Base-by-base conservation (phyloP, 1,140 invertebrate species). In the Chlorops oryzae region DNA sequence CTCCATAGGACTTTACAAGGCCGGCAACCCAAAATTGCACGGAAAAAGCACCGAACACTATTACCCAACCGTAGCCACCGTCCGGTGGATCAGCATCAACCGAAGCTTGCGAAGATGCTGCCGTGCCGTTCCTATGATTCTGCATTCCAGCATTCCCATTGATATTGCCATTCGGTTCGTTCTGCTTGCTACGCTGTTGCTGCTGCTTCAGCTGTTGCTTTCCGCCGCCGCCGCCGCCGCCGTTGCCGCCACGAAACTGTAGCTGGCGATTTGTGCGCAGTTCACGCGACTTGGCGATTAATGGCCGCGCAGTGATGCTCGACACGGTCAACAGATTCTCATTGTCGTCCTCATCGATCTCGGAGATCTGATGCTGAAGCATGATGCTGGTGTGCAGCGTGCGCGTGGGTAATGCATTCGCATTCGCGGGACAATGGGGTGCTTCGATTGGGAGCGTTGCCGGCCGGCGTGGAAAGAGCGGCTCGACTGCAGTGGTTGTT, bases 21-120 rank as follows among this genome's bases (percentile, higher is more conserved):
- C 94, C 94, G 28, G 96, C 92, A 13, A 95, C 91, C 76, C 95
- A 91, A 59, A 96, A 87, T 73, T 96, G 94, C 38, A 92, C 91
- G 65, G 94, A 81, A 74, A 97, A 97, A 2, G 89, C 90, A 0
- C 88, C 90, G 45, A 90, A 81, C 0, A 96, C 92, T 23, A 97
- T 86, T 57, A 95, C 82, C 93, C 93, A 96, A 2, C 91, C 92
- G 70, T 90, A 92, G 0, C 86, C 86, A 2, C 85, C 85, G 57
- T 88, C 85, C 0, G 81, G 81, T 10, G 79, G 73, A 38, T 69
- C 78, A 59, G 44, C 63, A 67, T 39, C 60, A 47, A 35, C 28
- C 13, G 55, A 44, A 43, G 62, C 35, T 49, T 21, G 23, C 57
- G 52, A 52, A 15, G 54, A 57, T 23, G 51, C 22, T 21, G 49